Base-by-base conservation (phyloP, 2,113 vertebrate genomes). In the Athene cunicularia region DNA sequence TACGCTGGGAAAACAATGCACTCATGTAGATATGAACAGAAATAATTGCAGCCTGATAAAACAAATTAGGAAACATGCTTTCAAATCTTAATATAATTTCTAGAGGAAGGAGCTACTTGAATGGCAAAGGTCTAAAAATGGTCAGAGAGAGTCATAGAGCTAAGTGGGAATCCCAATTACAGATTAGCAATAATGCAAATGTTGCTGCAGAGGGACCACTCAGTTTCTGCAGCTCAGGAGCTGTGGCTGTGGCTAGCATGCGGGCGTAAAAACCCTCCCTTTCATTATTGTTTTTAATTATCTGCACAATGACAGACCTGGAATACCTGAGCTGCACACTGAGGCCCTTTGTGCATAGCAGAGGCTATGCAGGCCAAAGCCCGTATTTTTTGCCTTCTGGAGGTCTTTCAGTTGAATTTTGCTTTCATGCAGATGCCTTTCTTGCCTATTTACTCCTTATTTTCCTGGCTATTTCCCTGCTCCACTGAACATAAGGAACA, bases 131-230 rank as follows among this genome's bases (percentile, higher is more conserved):
- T 95, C 94, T 97, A 90, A 95, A 97, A 97, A 96, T 96, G 95
- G 96, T 96, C 95, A 96, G 81, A 80, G 59, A 70, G 86, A 90
- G 85, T 93, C 94, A 81, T 47, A 82, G 93, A 93, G 86, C 92
- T 96, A 96, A 98, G 92, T 97, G 93, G 82, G 92, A 80, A 94
- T 92, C 92, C 93, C 95, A 90, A 60, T 97, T 97, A 96, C 83
- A 79, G 73, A 90, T 93, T 77, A 95, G 90, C 86, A 88, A 56
- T 96, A 96, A 97, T 94, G 94, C 90, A 93, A 95, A 95, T 95
- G 72, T 90, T 91, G 94, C 83, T 93, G 93, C 94, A 89, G 73
- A 93, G 66, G 91, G 93, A 95, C 79, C 76, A 96, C 84, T 94
- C 94, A 86, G 68, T 79, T 84, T 72, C 79, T 88, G 72, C 75